Evolutionary conservation across 2,797 vertebrate genomes (phyloP), one percentile per base, ranked within the genome.

Genomic region (Pangasius sanitwongsei): DNA sequence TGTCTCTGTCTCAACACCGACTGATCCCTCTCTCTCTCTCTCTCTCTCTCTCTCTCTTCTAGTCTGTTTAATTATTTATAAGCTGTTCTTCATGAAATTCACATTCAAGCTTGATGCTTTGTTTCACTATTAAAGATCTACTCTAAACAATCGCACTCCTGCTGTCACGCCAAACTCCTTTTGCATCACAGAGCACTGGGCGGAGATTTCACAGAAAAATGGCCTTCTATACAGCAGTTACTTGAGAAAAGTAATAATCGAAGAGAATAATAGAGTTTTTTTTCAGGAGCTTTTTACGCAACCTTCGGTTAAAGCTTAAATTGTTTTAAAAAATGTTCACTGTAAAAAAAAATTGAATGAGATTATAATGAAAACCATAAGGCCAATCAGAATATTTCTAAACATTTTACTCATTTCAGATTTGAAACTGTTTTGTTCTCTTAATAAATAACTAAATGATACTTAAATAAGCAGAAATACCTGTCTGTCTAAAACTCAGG

Each of bases 1-100:
- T 98, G 98, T 90, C 97, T 99, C 87, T 97, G 95, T 83, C 94
- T 99, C 88, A 99, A 99, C 0, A 87, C 97, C 0, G 97, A 99
- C 81, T 96, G 83, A 96, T 6, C 37, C 0, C 85, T 31, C 6
- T 18, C 41, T 41, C 41, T 41, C 41, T 2, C 41, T 25, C 25
- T 50, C 12, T 63, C 37, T 61, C 37, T n/a, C 12, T 4, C 23
- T 83, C 61, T 2, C 28, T 23, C 11, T 12, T 12, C 2, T 12
- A 48, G 2, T 44, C 5, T 70, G 16, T 13, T 1, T 75, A 48
- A 25, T 28, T 25, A 11, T 48, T 1, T 75, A 48, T 4, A 4
- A 25, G 23, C 8, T 75, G 23, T 74, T 37, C 31, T 70, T 70
- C n/a, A 70, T 90, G 6, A 25, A 44, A 53, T 28, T 48, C 20